These are phyloP conservation scores for Alca torda DNA, from an alignment of 2,797 vertebrate species.

Conservation along the genomic window DNA sequence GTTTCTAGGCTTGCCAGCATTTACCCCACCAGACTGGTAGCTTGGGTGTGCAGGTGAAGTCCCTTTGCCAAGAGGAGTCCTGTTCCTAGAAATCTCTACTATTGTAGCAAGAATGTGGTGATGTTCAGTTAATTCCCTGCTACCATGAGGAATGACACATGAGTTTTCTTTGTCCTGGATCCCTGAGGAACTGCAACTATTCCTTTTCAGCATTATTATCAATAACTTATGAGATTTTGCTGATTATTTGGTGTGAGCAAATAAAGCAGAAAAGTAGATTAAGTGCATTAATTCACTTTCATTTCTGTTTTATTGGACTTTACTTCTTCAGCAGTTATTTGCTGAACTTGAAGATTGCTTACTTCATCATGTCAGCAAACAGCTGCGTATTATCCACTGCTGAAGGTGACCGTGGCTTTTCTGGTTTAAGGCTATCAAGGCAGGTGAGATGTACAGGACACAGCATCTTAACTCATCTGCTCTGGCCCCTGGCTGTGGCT, in stretches of 20 bases:
- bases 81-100: not conserved
- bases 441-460: not conserved
- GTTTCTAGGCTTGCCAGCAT: not conserved
- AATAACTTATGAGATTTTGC: not conserved
- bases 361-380: not conserved
- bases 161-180: not conserved
- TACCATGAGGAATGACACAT: not conserved
- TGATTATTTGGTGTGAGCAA: not conserved
- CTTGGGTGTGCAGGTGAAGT: not conserved
- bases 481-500: not conserved
- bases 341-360: not conserved
- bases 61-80: not conserved
- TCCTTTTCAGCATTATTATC: not conserved
- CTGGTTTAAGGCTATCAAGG: not conserved
- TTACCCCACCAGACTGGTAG: not conserved
- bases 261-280: conserved; percentile 16
- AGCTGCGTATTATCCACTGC: not conserved
- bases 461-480: not conserved
- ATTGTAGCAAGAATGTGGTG: not conserved
- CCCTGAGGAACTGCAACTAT: not conserved
- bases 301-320: not conserved
- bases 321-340: not conserved
- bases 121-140: not conserved
- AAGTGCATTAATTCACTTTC: not conserved
- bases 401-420: fast-evolving